These are phyloP conservation scores for Athalia circularis DNA, from an alignment of 2,888 invertebrate species.

Conservation along the genomic window DNA sequence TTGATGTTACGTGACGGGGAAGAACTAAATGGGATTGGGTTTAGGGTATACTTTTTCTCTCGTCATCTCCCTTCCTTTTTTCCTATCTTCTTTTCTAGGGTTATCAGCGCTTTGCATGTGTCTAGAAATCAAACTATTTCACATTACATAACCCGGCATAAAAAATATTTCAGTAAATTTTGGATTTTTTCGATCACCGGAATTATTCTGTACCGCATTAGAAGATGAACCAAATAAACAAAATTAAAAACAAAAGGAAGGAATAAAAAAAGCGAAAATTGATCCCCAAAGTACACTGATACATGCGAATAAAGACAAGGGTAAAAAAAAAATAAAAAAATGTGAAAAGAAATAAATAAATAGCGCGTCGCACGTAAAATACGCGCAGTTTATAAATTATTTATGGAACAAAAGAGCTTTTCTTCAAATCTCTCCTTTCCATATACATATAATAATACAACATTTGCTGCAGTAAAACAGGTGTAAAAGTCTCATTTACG, in stretches of 20 bases:
- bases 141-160: not conserved
- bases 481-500: too few relatives aligned
- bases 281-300: too few relatives aligned
- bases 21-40: constrained; percentile 6
- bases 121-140: not conserved
- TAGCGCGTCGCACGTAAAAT: not conserved
- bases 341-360: too few relatives aligned
- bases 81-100: not conserved
- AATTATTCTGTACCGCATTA: too few relatives aligned
- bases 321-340: too few relatives aligned
- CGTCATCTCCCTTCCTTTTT: not conserved
- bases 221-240: too few relatives aligned
- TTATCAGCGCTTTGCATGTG: not conserved
- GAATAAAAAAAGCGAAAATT: too few relatives aligned
- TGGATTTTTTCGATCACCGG: too few relatives aligned
- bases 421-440: not conserved
- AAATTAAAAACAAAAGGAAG: too few relatives aligned
- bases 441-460: too few relatives aligned
- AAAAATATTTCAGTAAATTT: not conserved
- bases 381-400: constrained; percentile 22
- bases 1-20: constrained; percentile 21
- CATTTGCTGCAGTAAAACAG: too few relatives aligned
- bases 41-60: not conserved
- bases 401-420: constrained; percentile 23
- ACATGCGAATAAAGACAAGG: too few relatives aligned